phyloP scores from a whole-genome alignment of 2,113 vertebrate genomes.

The Neolamprologus falcicula region DNA sequence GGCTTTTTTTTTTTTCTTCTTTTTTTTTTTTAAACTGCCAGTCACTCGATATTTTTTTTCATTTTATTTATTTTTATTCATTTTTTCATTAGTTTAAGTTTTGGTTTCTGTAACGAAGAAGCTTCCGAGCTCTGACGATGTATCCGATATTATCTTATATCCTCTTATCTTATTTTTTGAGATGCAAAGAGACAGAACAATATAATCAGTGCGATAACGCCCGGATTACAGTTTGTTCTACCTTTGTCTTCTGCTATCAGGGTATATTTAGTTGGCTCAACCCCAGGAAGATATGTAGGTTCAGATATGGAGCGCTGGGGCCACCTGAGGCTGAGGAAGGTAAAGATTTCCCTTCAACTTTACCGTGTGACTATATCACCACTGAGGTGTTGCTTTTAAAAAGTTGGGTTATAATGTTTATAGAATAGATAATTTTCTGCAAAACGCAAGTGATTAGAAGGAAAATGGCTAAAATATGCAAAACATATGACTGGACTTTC shows the following conservation, averaged over 20 bases:
- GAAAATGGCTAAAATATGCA: not conserved
- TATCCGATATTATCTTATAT: rapidly evolving
- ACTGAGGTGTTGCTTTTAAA: not conserved
- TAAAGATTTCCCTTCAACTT: conserved; percentile 29
- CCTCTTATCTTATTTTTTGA: not conserved
- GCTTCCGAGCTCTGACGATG: rapidly evolving
- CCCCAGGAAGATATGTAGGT: conserved; percentile 86
- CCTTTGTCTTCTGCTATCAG: conserved; percentile 53
- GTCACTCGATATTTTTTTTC: not conserved
- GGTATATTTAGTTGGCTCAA: conserved; percentile 88
- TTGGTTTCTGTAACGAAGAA: not conserved
- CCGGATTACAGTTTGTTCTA: not conserved
- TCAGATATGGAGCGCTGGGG: conserved; percentile 91
- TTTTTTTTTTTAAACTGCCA: not conserved
- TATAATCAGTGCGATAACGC: not conserved
- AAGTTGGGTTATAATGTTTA: not conserved
- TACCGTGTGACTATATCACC: rapidly evolving
- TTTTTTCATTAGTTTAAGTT: not conserved
- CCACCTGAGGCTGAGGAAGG: conserved; percentile 91
- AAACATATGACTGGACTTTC: not conserved
- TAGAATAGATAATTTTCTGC: not conserved
- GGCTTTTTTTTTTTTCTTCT: rapidly evolving
- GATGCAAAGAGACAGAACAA: not conserved
- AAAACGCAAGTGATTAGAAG: rapidly evolving
- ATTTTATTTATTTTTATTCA: too few relatives aligned